phyloP scores from a whole-genome alignment of 2,888 invertebrate genomes.

The Andricus quercusramuli region DNA sequence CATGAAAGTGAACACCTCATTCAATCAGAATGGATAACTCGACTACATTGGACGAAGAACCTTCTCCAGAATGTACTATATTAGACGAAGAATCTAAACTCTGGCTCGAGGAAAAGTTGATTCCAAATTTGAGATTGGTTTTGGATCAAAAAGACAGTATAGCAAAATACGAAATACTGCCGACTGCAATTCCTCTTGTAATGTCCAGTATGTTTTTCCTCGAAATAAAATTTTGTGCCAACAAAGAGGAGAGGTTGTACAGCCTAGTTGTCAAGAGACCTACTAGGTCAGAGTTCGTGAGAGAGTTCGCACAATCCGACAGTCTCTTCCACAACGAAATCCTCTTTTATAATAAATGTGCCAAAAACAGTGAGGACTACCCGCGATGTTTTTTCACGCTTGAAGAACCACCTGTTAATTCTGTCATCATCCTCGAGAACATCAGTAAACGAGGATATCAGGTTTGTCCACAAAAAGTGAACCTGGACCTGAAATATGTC shows the following conservation, averaged over 20 bases:
- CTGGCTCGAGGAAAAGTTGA: constrained; percentile 46
- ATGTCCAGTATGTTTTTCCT: constrained; percentile 50
- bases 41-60: neutral
- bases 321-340: constrained; percentile 69
- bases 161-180: constrained; percentile 41
- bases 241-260: constrained; percentile 6
- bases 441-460: constrained; percentile 58
- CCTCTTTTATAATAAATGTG: constrained; percentile 65
- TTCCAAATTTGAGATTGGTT: constrained; percentile 42
- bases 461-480: constrained; percentile 47
- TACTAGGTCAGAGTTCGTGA: neutral
- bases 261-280: constrained; percentile 49
- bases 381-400: constrained; percentile 55
- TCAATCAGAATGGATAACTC: neutral
- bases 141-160: constrained; percentile 39
- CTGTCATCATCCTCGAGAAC: constrained; percentile 66
- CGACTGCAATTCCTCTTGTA: constrained; percentile 42
- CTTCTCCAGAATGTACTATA: neutral
- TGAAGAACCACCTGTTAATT: constrained; percentile 47
- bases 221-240: constrained; percentile 44
- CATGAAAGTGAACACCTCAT: neutral
- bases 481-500: constrained; percentile 62
- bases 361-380: neutral
- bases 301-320: neutral
- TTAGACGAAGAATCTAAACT: constrained; percentile 1